These are phyloP conservation scores for Polydrusus pterygomalis DNA, from an alignment of 2,888 invertebrate species.

Conservation along the genomic window DNA sequence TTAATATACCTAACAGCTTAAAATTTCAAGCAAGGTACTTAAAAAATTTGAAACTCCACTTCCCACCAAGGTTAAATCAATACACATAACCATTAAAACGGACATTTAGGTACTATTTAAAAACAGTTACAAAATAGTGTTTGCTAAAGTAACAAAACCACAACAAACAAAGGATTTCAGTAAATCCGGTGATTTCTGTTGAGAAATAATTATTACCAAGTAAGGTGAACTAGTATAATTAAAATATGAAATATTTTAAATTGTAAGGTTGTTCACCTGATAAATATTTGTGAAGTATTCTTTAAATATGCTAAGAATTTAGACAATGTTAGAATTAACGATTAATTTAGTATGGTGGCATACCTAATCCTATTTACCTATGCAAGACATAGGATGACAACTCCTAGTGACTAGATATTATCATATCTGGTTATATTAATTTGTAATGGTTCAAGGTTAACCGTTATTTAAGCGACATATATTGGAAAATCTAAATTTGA, in stretches of 20 bases:
- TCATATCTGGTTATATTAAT: neutral
- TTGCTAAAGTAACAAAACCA: neutral
- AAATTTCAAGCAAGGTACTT: slow-evolving; percentile 13
- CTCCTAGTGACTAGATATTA: neutral
- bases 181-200: slow-evolving; percentile 7
- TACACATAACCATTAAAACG: neutral
- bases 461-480: neutral
- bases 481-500: no score
- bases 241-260: slow-evolving; percentile 3
- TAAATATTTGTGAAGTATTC: neutral
- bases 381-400: neutral
- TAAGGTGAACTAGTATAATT: slow-evolving; percentile 9
- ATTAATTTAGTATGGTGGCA: no score
- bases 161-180: slow-evolving; percentile 8
- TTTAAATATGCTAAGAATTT: neutral
- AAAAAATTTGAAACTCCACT: neutral
- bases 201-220: neutral
- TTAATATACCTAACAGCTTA: neutral
- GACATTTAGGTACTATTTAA: slow-evolving; percentile 1
- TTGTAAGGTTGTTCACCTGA: slow-evolving; percentile 13
- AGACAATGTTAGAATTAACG: neutral
- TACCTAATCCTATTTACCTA: neutral
- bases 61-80: slow-evolving; percentile 14
- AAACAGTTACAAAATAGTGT: neutral
- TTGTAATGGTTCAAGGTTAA: neutral